Evolutionary conservation across 2,113 vertebrate species (phyloP).

Genomic region (Megatriorchis doriae): DNA sequence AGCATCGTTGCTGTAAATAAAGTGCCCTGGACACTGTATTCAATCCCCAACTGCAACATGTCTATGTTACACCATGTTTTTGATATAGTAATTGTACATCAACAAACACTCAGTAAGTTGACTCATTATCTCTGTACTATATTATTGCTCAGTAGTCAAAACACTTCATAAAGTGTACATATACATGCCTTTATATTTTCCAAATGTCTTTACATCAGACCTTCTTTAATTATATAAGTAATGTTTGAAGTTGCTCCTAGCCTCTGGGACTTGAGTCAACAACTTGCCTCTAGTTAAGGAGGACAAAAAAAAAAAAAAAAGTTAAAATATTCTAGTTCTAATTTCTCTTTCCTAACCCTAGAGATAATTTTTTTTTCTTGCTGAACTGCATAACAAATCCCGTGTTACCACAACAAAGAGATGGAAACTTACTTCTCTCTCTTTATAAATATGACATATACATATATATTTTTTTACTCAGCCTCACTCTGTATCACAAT

Average conservation of each 20-base stretch:
- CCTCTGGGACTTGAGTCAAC: conserved; percentile 20
- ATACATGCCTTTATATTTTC: not conserved
- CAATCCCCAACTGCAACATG: not conserved
- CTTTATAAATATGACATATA: not conserved
- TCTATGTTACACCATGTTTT: not conserved
- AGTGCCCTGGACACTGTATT: not conserved
- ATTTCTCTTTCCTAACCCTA: not conserved
- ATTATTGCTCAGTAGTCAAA: not conserved
- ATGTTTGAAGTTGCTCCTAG: conserved; percentile 19
- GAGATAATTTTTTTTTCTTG: not conserved
- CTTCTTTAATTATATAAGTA: not conserved
- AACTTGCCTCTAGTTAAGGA: not conserved
- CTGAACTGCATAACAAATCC: not conserved
- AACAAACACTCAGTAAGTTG: not conserved
- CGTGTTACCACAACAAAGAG: not conserved
- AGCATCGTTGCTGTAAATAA: not conserved
- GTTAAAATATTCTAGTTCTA: not conserved
- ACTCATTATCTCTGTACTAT: not conserved
- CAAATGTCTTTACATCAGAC: not conserved
- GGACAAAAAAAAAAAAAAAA: not conserved
- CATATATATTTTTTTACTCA: not conserved
- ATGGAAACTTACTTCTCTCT: not conserved
- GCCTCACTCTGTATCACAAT: not conserved
- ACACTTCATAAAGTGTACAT: not conserved
- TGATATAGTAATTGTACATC: not conserved